phyloP scores from a whole-genome alignment of 2,888 invertebrate species.

The Torymus auratus region DNA sequence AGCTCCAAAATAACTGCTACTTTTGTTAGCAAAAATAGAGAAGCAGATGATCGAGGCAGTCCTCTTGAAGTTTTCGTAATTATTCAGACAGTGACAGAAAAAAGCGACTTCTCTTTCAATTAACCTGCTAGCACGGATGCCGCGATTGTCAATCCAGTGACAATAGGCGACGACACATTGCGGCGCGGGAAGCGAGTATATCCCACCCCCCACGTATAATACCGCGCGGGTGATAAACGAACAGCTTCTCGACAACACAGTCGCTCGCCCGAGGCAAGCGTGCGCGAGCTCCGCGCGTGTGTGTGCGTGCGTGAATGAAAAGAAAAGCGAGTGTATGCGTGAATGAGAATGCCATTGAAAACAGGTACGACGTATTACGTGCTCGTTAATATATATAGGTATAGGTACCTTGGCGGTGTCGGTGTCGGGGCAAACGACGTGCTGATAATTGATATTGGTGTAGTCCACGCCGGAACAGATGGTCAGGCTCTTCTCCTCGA shows the following conservation, averaged over 20 bases:
- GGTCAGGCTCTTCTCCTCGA: slow-evolving; percentile 96
- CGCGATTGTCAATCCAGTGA: too few relatives aligned
- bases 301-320: background rate
- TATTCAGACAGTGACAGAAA: too few relatives aligned
- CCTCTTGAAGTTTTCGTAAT: too few relatives aligned
- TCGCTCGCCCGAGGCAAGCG: too few relatives aligned
- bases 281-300: background rate
- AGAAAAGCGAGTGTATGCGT: background rate
- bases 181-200: too few relatives aligned
- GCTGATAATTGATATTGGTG: slow-evolving; percentile 98
- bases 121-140: too few relatives aligned
- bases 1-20: too few relatives aligned
- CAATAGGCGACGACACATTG: too few relatives aligned
- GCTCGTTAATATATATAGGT: background rate
- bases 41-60: too few relatives aligned
- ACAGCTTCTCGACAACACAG: too few relatives aligned
- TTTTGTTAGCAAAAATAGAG: too few relatives aligned
- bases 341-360: slow-evolving; percentile 3
- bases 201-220: background rate
- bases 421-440: slow-evolving; percentile 95
- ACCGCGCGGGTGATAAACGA: background rate
- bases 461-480: slow-evolving; percentile 99
- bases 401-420: slow-evolving; percentile 91
- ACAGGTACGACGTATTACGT: background rate
- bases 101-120: too few relatives aligned